Evolutionary conservation across 2,888 invertebrate species (phyloP).

Genomic region (Xestia c-nigrum): DNA sequence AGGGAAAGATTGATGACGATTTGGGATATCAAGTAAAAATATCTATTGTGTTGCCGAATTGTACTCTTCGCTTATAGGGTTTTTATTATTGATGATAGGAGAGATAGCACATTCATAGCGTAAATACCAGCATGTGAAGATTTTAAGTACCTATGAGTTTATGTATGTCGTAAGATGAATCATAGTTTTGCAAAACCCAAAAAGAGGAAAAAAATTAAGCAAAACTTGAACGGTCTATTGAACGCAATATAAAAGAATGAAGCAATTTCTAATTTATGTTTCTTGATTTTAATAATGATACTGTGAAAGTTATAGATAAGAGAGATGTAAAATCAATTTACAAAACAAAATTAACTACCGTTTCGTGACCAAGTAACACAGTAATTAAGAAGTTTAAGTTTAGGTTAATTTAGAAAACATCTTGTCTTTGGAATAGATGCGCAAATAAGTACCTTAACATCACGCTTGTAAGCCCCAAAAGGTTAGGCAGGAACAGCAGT

Average conservation of each 20-base stretch:
- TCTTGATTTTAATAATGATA: slow-evolving; percentile 10
- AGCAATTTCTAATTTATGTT: not conserved
- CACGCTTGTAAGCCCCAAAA: not conserved
- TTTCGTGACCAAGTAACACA: not conserved
- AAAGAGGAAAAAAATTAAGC: not conserved
- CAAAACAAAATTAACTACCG: not conserved
- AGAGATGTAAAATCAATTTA: not conserved
- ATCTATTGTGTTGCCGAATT: not conserved
- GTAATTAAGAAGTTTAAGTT: not conserved
- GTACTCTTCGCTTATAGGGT: not conserved
- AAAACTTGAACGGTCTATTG: not conserved
- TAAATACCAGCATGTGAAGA: not conserved
- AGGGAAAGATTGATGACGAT: not conserved
- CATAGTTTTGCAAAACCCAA: not conserved
- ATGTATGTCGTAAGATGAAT: not conserved
- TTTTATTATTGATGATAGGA: not conserved
- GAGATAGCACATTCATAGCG: not conserved
- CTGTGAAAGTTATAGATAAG: slow-evolving; percentile 4
- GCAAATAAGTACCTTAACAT: not conserved
- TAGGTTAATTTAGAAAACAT: not conserved
- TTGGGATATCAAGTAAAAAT: not conserved
- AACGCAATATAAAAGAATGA: not conserved
- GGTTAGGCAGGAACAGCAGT: not conserved
- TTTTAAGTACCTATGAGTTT: not conserved
- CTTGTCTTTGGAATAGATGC: not conserved